A percentile compares a stretch with the other conserved stretches of the same genome.
These are phyloP conservation scores for Tridacna crocea DNA, from an alignment of 2,888 invertebrate species.

Conservation along the genomic window DNA sequence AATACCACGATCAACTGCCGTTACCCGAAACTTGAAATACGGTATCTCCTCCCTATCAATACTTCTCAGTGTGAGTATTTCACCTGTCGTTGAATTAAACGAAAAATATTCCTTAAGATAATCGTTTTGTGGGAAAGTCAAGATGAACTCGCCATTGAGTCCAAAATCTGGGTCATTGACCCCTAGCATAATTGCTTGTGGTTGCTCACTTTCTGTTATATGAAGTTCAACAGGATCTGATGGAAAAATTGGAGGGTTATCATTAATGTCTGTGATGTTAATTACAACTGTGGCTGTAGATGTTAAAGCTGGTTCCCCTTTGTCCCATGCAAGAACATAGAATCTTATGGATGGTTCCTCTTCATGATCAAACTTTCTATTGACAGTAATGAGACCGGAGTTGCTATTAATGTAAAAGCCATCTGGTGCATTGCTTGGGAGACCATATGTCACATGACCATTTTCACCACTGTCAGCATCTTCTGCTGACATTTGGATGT, in stretches of 20 bases:
- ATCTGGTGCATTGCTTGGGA: slow-evolving; percentile 88
- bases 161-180: slow-evolving; percentile 97
- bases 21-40: slow-evolving; percentile 93
- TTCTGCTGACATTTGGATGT: slow-evolving; percentile 87
- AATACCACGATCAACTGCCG: slow-evolving; percentile 90
- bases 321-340: slow-evolving; percentile 93
- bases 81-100: slow-evolving; percentile 90
- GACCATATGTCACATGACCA: slow-evolving; percentile 85
- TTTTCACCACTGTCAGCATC: slow-evolving; percentile 86
- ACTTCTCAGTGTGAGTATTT: slow-evolving; percentile 92
- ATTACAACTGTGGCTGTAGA: slow-evolving; percentile 88
- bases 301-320: slow-evolving; percentile 89
- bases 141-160: slow-evolving; percentile 90
- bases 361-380: slow-evolving; percentile 93
- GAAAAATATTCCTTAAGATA: slow-evolving; percentile 86
- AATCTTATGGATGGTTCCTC: slow-evolving; percentile 96
- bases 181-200: slow-evolving; percentile 93
- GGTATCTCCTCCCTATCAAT: slow-evolving; percentile 94
- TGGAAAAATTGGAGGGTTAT: slow-evolving; percentile 97
- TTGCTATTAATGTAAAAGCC: slow-evolving; percentile 93
- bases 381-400: slow-evolving; percentile 93
- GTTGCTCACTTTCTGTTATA: slow-evolving; percentile 94
- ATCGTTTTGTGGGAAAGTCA: slow-evolving; percentile 60
- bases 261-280: slow-evolving; percentile 97
- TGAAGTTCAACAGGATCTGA: slow-evolving; percentile 95